Percentiles rank a stretch among this genome's conserved stretches.
These are phyloP conservation scores for Cossypha niveicapilla DNA, from an alignment of 2,797 vertebrate genomes.

Conservation along the genomic window DNA sequence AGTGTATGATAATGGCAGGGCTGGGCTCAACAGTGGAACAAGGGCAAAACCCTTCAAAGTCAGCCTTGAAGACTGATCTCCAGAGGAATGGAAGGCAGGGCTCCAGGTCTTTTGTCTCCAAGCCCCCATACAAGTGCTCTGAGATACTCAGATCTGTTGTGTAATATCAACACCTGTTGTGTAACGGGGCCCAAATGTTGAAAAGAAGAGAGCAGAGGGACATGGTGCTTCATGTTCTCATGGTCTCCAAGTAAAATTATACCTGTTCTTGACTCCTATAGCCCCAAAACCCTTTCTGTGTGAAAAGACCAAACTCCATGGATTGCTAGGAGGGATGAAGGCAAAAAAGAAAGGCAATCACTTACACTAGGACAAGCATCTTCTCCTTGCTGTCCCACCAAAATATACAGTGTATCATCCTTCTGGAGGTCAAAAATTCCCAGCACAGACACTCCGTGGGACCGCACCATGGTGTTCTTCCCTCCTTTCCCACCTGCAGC, in stretches of 20 bases:
- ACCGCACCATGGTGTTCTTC: slow-evolving; percentile 83
- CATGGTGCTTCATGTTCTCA: background rate
- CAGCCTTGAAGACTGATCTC: background rate
- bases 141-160: background rate
- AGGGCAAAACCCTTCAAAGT: background rate
- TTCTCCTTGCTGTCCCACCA: slow-evolving; percentile 95
- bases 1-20: background rate
- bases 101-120: background rate
- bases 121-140: background rate
- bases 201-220: background rate
- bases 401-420: slow-evolving; percentile 85
- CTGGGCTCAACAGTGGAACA: background rate
- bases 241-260: background rate
- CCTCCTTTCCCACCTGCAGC: slow-evolving; percentile 94
- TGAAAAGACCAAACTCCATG: background rate
- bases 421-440: slow-evolving; percentile 90
- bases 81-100: background rate
- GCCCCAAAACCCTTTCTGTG: background rate
- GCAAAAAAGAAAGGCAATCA: slow-evolving; percentile 11
- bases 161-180: background rate
- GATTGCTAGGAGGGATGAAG: background rate
- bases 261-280: background rate
- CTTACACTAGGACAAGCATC: slow-evolving; percentile 95
- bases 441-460: slow-evolving; percentile 86
- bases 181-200: background rate